These are phyloP conservation scores for Oostethus manadensis DNA, from an alignment of 2,113 vertebrate species.

Conservation along the genomic window DNA sequence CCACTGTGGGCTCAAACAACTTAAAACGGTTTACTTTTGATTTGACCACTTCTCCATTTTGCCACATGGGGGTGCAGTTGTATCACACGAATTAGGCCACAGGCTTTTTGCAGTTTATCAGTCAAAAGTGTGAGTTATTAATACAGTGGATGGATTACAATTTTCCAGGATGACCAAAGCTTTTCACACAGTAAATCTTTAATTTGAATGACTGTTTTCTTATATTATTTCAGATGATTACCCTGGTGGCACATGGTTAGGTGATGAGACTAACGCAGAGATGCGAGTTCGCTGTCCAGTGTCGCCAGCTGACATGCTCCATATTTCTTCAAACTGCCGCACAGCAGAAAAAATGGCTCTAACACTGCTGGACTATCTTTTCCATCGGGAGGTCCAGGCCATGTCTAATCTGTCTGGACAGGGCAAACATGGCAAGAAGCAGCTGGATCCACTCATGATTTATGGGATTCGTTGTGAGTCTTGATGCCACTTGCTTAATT, in stretches of 20 bases:
- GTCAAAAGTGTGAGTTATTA: conserved; percentile 1
- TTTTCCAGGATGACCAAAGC: background rate
- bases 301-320: conserved; percentile 89
- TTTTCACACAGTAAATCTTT: background rate
- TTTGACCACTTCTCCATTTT: conserved; percentile 20
- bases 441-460: conserved; percentile 97
- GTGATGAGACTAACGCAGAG: conserved; percentile 91
- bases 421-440: conserved; percentile 96
- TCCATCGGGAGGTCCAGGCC: conserved; percentile 94
- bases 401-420: conserved; percentile 97
- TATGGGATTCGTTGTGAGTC: conserved; percentile 96
- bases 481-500: conserved; percentile 1
- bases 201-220: background rate
- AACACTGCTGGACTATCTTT: conserved; percentile 92
- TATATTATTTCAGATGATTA: conserved; percentile 78
- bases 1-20: background rate
- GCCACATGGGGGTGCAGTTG: conserved; percentile 59
- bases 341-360: conserved; percentile 97
- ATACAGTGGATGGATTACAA: background rate
- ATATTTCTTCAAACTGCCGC: conserved; percentile 94
- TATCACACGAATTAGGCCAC: conserved; percentile 5
- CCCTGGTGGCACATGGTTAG: conserved; percentile 91
- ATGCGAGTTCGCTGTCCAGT: conserved; percentile 93
- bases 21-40: conserved; percentile 17
- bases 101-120: background rate